Evolutionary conservation across 1,140 invertebrate genomes (phyloP), one percentile per base, ranked within the genome.

Genomic region (Drosophila subpulchrella): DNA sequence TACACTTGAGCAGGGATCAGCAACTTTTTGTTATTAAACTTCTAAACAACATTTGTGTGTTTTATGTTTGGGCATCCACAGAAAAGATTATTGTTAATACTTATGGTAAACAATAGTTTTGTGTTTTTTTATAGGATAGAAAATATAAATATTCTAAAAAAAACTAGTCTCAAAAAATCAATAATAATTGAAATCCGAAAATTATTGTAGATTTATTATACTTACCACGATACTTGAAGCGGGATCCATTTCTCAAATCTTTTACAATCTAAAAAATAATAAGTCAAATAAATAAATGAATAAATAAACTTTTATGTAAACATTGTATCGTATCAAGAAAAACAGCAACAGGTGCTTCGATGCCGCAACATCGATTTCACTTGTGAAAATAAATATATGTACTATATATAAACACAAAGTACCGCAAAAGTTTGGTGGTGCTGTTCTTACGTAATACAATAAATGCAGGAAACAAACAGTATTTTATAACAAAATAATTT

Each of bases 211-310:
- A 11, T 15, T 46, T 17, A 10, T 12, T 24, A 20, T 8, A 55
- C 79, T 68, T 61, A 82, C 79, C 62, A 50, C 54, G 7, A 15
- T 53, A 57, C 75, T 56, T 13, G 75, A 60, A 11, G 32, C 62
- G 36, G 71, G 36, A 62, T 82, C 79, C 79, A 82, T 82, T 65
- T 73, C 67, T 12, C 13, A 59, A 62, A 30, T 56, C 15, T 56
- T 12, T 39, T 13, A 38, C 38, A 27, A 41, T 41, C 17, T 55
- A 55, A 30, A 41, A 15, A 41, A 62, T 36, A 47, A 57, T 60
- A 34, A 6, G 7, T 34, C 12, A 44, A 34, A 42, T 11, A 68
- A 20, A 13, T 5, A 13, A 30, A 20, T 20, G 4, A 34, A 7
- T 6, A 20, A 13, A 34, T 34, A 11, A 20, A 32, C 12, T 38